Base-by-base conservation (phyloP, 2,113 vertebrate genomes). In the Passer domesticus region DNA sequence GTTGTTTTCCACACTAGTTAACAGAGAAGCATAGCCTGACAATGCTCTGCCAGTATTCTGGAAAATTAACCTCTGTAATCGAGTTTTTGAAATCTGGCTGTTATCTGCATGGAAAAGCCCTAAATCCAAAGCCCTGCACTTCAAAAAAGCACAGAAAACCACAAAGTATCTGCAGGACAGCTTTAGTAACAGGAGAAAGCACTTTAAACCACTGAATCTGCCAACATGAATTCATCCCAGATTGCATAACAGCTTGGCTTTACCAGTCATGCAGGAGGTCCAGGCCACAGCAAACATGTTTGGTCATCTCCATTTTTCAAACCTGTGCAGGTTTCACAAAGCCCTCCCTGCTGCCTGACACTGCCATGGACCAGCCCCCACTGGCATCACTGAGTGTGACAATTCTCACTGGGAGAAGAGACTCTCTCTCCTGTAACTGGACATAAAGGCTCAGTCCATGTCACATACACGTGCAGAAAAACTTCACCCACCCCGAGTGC, bases 41-140 rank as follows among this genome's bases (percentile, higher is more conserved):
- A 84, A 60, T 14, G 23, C 44, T 64, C 23, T 55, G 68, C 76
- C 60, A 87, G 52, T 77, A 94, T 86, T 92, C 83, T 75, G 67
- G 72, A 85, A 95, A 95, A 52, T 37, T 44, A 82, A 81, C 76
- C 60, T 41, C 59, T 41, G 25, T 27, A 90, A 78, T 77, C 1
- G 1, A 59, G 33, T 2, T 90, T 89, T 88, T 88, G 60, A 52
- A 94, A 53, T 90, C 68, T 88, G 76, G 50, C 55, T 35, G 39
- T 74, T 95, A 94, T 70, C 90, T 94, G 56, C 56, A 78, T 2
- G 33, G 64, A 89, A 93, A 94, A 92, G 79, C 79, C 76, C 88
- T 93, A 96, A 90, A 95, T 83, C 53, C 59, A 87, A 95, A 91
- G 41, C 44, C 58, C 7, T 16, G 55, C 60, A 31, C 72, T 81